Evolutionary conservation across 2,797 vertebrate genomes (phyloP).

Genomic region (Darevskia nairensis): DNA sequence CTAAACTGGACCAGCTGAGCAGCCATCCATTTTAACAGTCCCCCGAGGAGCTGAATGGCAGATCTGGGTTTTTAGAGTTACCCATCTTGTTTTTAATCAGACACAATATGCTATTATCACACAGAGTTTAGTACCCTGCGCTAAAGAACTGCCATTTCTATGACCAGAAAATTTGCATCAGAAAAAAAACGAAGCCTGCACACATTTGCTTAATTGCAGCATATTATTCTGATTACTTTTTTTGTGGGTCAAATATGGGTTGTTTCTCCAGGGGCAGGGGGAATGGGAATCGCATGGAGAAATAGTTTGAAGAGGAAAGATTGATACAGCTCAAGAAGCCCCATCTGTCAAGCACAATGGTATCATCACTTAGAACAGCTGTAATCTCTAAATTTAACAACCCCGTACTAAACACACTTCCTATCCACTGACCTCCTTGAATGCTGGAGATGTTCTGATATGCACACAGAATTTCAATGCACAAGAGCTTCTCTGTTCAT

Average conservation of each 20-base stretch:
- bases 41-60: background rate
- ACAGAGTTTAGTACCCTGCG: background rate
- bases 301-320: background rate
- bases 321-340: background rate
- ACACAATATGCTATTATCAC: background rate
- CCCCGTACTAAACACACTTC: background rate
- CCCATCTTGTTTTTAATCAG: slow-evolving; percentile 25
- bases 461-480: background rate
- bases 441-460: background rate
- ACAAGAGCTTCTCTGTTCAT: background rate
- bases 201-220: background rate
- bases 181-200: too few species aligned
- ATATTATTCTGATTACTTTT: background rate
- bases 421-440: background rate
- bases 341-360: too few species aligned
- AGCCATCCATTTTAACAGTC: slow-evolving; percentile 3
- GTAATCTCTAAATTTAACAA: background rate
- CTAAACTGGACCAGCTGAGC: background rate
- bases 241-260: background rate
- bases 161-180: background rate
- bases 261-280: background rate
- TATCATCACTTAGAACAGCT: background rate
- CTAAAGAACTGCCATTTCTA: background rate
- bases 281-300: background rate
- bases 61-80: background rate